Evolutionary conservation across 2,797 vertebrate species (phyloP), one percentile per base, ranked within the genome.

Genomic region (Notolabrus celidotus): DNA sequence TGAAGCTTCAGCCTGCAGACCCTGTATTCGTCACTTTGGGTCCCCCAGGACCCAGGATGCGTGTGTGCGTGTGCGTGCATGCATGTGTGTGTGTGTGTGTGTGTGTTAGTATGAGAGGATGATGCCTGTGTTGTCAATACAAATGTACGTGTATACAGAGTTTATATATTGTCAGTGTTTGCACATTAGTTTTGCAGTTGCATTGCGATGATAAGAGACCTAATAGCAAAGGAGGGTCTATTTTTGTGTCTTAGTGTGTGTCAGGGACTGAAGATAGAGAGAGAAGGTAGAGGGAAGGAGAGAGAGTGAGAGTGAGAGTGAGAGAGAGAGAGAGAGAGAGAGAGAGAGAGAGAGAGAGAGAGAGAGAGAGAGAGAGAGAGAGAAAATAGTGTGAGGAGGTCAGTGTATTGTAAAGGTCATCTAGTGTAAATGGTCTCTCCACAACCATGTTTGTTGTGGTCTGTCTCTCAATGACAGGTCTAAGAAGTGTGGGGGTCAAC

Each of bases 1-100:
- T 92, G 79, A 61, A 79, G 68, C 80, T 0, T 49, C 54, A 89
- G 70, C 67, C 58, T 66, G 60, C 53, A 72, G 66, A 83, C 64
- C 73, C 66, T 62, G 67, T 79, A 64, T 36, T 36, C 3, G 60
- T 80, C 70, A 74, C 47, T 49, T 41, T 52, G 52, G 67, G 46
- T 77, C 54, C 59, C 68, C 20, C 23, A 17, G 36, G 78, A 85
- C 47, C 16, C 39, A 33, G 12, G 9, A 10, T 67, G 56, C 57
- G 43, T 43, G 19, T 75, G 43, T 47, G 36, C 71, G 43, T 55
- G 49, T 20, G 33, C 74, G 58, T 27, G 36, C 49, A 45, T 46
- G 42, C 65, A 61, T 54, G 61, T 68, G 60, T 55, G 36, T 55
- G 54, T 29, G 29, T 66, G 50, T 57, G 67, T 55, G 54, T 33